Evolutionary conservation across 2,113 vertebrate species (phyloP).

Genomic region (Ageneiosus marmoratus): DNA sequence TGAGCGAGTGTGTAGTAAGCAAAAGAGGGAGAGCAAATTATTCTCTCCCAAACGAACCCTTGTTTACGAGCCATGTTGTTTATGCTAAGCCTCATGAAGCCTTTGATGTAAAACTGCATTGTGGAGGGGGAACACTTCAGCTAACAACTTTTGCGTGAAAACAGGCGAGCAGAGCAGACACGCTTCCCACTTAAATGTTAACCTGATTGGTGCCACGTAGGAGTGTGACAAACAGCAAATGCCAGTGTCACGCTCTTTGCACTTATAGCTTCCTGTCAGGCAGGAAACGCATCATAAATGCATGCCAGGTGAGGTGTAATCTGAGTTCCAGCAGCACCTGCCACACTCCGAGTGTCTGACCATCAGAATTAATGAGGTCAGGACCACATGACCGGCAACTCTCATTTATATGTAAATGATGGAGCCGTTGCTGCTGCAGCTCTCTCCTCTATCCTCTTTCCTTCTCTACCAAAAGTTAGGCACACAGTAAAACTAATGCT

Average conservation of each 20-base stretch:
- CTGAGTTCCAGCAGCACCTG: slow-evolving; percentile 37
- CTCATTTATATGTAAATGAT: slow-evolving; percentile 62
- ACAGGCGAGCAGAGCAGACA: slow-evolving; percentile 9
- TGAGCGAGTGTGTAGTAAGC: neutral
- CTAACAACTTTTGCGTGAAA: slow-evolving; percentile 22
- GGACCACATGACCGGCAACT: slow-evolving; percentile 51
- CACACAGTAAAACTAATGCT: neutral
- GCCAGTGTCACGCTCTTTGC: slow-evolving; percentile 48
- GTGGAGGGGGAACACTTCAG: slow-evolving; percentile 21
- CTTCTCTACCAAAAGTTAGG: neutral
- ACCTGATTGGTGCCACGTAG: slow-evolving; percentile 44
- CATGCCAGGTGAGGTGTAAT: slow-evolving; percentile 49
- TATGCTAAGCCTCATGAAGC: slow-evolving; percentile 10
- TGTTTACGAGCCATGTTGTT: slow-evolving; percentile 24
- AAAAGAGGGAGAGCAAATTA: slow-evolving; percentile 12
- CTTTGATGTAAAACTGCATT: slow-evolving; percentile 32
- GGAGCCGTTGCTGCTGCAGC: slow-evolving; percentile 7
- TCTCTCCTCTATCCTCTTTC: neutral
- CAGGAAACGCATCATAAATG: slow-evolving; percentile 55
- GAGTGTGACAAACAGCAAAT: slow-evolving; percentile 43
- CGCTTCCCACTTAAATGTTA: slow-evolving; percentile 49
- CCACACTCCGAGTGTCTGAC: slow-evolving; percentile 44
- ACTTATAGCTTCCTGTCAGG: slow-evolving; percentile 50
- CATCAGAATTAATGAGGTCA: slow-evolving; percentile 56
- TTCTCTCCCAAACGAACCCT: slow-evolving; percentile 20